These are phyloP conservation scores for Prionailurus bengalensis DNA, from an alignment of 2,113 vertebrate genomes.

Conservation along the genomic window DNA sequence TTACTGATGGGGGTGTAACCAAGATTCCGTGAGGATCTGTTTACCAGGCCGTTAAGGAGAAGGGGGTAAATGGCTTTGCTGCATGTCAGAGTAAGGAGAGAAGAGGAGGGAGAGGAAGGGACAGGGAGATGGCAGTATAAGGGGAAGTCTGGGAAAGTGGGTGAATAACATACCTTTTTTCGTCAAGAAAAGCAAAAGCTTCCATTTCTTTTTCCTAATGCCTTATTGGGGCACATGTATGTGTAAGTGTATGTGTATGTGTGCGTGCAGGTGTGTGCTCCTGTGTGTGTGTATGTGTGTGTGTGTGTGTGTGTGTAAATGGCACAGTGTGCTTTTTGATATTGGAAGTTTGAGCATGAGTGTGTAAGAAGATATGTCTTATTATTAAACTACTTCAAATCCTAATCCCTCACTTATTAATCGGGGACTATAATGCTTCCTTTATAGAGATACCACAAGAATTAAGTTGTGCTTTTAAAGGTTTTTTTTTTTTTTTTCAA, in stretches of 20 bases:
- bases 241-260: neutral
- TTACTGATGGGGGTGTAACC: neutral
- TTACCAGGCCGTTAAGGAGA: neutral
- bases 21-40: neutral
- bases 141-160: neutral
- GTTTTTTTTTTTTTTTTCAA: neutral
- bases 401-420: neutral
- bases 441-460: neutral
- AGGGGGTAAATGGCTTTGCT: neutral
- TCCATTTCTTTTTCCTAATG: neutral
- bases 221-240: neutral
- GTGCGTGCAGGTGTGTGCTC: no score
- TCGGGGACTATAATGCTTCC: neutral
- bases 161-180: neutral
- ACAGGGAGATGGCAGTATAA: neutral
- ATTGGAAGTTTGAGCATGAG: neutral
- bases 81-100: fast-evolving
- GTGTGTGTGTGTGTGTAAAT: neutral
- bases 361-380: neutral
- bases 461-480: constrained; percentile 48
- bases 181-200: neutral
- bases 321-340: neutral
- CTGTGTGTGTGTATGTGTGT: neutral
- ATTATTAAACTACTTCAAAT: neutral
- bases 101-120: neutral